Conservation (phyloP, 2,113 vertebrate species). For the Excalfactoria chinensis region DNA sequence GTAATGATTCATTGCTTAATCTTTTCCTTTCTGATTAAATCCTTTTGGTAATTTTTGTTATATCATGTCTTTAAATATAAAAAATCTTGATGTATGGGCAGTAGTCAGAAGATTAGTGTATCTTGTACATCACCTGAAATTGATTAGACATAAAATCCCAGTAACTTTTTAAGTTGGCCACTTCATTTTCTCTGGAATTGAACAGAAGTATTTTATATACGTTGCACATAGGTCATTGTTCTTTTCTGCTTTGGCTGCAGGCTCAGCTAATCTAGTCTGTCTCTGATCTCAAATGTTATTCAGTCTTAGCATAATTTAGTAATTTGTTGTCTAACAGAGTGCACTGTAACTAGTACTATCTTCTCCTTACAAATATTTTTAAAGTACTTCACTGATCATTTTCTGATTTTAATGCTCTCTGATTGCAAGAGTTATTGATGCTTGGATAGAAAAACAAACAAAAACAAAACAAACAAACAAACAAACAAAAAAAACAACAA, state of each 20-base stretch:
- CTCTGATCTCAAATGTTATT: conserved; percentile 31
- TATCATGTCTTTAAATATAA: not conserved
- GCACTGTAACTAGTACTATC: not conserved
- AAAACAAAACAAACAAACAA: no score
- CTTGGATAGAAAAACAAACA: not conserved
- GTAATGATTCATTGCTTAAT: not conserved
- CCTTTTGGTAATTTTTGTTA: not conserved
- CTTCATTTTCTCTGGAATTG: conserved; percentile 20
- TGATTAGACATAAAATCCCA: conserved; percentile 13
- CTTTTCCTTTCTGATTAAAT: not conserved
- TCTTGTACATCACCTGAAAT: not conserved
- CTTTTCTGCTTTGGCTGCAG: not conserved
- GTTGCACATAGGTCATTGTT: not conserved
- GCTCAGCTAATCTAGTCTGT: not conserved
- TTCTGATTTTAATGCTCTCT: not conserved
- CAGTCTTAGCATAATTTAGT: not conserved
- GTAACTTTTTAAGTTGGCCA: conserved; percentile 32
- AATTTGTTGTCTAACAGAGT: not conserved
- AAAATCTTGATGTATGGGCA: not conserved
- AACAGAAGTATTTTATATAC: not conserved
- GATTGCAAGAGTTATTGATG: not conserved
- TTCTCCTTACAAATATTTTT: not conserved
- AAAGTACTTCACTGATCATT: not conserved
- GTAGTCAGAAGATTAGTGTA: not conserved
- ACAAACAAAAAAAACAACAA: not conserved